phyloP scores from a whole-genome alignment of 2,797 vertebrate species.

The Pseudochaenichthys georgianus region DNA sequence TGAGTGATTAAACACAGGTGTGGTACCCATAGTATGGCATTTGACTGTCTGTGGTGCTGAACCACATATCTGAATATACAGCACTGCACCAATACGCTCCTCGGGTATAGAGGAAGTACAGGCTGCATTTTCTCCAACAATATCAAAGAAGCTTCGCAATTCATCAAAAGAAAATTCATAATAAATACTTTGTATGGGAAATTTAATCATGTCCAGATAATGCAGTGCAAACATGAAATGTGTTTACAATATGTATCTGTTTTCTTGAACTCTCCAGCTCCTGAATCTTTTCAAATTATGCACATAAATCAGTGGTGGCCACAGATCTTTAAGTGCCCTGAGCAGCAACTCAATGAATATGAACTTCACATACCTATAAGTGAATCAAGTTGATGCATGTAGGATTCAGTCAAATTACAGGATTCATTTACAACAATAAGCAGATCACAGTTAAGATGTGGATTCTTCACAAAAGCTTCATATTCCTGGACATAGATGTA shows the following conservation, averaged over 20 bases:
- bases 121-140: not conserved
- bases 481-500: not conserved
- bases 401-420: constrained; percentile 24
- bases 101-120: not conserved
- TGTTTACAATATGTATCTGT: constrained; percentile 39
- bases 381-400: constrained; percentile 48
- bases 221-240: constrained; percentile 29
- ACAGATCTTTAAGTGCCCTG: constrained; percentile 48
- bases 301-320: constrained; percentile 58
- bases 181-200: constrained; percentile 1
- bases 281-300: constrained; percentile 58
- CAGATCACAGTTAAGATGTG: not conserved
- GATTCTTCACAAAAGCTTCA: not conserved
- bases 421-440: not conserved
- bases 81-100: not conserved
- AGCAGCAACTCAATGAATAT: constrained; percentile 59
- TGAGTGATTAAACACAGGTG: constrained; percentile 42
- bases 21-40: not conserved
- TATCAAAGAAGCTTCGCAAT: constrained; percentile 1
- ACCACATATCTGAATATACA: not conserved
- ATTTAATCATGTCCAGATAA: constrained; percentile 16
- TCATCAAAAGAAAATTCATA: constrained; percentile 3
- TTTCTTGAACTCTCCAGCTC: constrained; percentile 12
- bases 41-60: constrained; percentile 1
- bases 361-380: constrained; percentile 34